Percentiles rank a stretch among this genome's conserved stretches.
phyloP scores from a whole-genome alignment of 2,113 vertebrate genomes.

The Tamias sibiricus region DNA sequence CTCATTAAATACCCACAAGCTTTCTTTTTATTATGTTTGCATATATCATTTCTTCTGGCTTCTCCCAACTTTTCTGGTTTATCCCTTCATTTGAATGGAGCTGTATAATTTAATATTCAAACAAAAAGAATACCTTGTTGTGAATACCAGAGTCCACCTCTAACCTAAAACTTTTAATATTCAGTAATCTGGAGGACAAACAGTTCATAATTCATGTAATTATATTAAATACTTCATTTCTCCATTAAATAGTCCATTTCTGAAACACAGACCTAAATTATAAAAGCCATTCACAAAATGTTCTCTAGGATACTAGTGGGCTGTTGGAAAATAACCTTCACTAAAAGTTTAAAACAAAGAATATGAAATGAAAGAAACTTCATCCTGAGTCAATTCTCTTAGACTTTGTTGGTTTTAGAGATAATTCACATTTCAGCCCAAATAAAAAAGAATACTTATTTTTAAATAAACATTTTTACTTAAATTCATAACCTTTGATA shows the following conservation, averaged over 20 bases:
- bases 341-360: slow-evolving; percentile 48
- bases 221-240: slow-evolving; percentile 24
- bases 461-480: neutral
- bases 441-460: slow-evolving; percentile 58
- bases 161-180: slow-evolving; percentile 31
- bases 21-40: neutral
- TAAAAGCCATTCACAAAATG: slow-evolving; percentile 44
- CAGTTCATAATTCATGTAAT: neutral
- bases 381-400: slow-evolving; percentile 48
- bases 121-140: neutral
- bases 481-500: slow-evolving; percentile 57
- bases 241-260: slow-evolving; percentile 52
- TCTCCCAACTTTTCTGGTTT: neutral
- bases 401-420: slow-evolving; percentile 61
- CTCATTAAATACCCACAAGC: neutral
- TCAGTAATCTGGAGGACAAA: neutral
- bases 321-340: slow-evolving; percentile 76
- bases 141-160: neutral
- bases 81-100: neutral
- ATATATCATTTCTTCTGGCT: neutral
- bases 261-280: slow-evolving; percentile 37
- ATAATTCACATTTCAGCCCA: neutral
- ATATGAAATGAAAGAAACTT: slow-evolving; percentile 43
- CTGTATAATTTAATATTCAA: slow-evolving; percentile 3
- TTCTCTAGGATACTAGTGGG: slow-evolving; percentile 67